Base-by-base conservation (phyloP, 2,113 vertebrate species). In the Cyrtonyx montezumae region DNA sequence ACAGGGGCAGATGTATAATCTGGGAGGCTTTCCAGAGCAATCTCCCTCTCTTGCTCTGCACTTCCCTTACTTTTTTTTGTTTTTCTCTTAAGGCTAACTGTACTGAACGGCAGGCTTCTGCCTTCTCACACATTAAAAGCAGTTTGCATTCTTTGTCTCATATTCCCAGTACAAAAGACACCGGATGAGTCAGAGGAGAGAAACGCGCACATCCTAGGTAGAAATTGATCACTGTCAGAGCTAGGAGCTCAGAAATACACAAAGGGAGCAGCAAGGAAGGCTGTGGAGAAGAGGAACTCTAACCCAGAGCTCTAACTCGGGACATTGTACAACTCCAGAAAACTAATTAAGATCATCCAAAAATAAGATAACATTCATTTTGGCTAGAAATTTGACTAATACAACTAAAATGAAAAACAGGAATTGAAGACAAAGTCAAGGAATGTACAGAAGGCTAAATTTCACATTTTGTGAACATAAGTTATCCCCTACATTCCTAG, bases 1-100 rank as follows among this genome's bases (percentile, higher is more conserved):
- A 92, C 81, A 85, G 56, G 53, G 68, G 65, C 75, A 93, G 87
- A 91, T 78, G 66, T 61, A 75, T 61, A 88, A 87, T 74, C 84
- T 80, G 20, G 4, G 17, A 94, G 40, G 87, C n/a, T 91, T 90
- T 87, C 36, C 83, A 71, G 36, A 90, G 16, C 55, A 92, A 91
- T 88, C 53, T 40, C 55, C 63, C 45, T 42, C 59, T 58, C 58
- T 63, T 40, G 30, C 40, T 19, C 12, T 11, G 13, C 18, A 3
- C 8, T 32, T 20, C 8, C 22, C 40, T 23, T 14, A 13, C 12
- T 49, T 56, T 83, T 56, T 73, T 55, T 51, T 16, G 17, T 26
- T 25, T 49, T 56, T 73, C 49, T 73, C 46, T 53, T 32, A 90
- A 90, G 17, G 23, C 53, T 61, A 84, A 92, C 49, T 70, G 42